Evolutionary conservation across 2,888 invertebrate genomes (phyloP).

Genomic region (Apamea anceps): DNA sequence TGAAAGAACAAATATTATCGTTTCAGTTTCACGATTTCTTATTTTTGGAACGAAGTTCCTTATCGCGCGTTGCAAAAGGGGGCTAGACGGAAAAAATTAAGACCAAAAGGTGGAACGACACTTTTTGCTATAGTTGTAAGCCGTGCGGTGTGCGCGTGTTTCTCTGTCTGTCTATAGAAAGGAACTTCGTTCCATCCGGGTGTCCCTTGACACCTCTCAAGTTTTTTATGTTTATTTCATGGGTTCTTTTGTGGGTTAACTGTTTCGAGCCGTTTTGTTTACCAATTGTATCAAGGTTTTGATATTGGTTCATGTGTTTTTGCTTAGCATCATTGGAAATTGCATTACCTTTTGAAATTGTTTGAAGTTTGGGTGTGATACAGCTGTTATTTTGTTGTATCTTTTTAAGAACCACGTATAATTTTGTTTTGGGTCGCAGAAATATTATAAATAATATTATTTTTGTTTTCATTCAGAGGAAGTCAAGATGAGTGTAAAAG

Average conservation of each 20-base stretch:
- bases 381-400: neutral
- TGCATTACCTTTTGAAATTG: slow-evolving; percentile 15
- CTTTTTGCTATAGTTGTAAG: no score
- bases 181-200: no score
- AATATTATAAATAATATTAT: neutral
- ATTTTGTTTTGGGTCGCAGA: neutral
- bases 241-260: slow-evolving; percentile 27
- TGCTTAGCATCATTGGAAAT: slow-evolving; percentile 1
- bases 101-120: no score
- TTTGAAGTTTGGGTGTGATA: neutral
- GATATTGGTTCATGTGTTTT: slow-evolving; percentile 18
- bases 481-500: neutral
- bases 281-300: slow-evolving; percentile 46
- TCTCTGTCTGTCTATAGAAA: no score
- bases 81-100: no score
- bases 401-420: neutral
- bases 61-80: no score
- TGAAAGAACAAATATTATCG: slow-evolving; percentile 33
- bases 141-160: no score
- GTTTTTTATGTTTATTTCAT: slow-evolving; percentile 46
- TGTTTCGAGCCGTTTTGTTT: slow-evolving; percentile 19
- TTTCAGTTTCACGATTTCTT: slow-evolving; percentile 38
- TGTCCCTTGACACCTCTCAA: no score
- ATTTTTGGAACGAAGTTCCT: no score
- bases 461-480: neutral